phyloP scores from a whole-genome alignment of 2,113 vertebrate genomes.

The Chloebia gouldiae region DNA sequence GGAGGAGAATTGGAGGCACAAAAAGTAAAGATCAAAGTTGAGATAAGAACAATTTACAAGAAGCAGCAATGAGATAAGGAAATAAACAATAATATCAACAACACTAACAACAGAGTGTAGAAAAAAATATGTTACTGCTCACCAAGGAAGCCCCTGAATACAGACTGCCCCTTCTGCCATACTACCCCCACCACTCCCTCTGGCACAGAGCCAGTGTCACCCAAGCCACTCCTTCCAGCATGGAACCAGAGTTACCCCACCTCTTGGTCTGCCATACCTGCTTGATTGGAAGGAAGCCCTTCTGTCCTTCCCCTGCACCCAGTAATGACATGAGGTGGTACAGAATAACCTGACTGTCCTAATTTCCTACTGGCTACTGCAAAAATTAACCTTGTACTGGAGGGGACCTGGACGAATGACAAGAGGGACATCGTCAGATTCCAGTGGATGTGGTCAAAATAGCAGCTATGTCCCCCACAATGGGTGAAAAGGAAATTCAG shows the following conservation, averaged over 20 bases:
- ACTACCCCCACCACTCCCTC: background rate
- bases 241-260: rapidly evolving
- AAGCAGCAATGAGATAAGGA: background rate
- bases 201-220: rapidly evolving
- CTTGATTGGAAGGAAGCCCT: rapidly evolving
- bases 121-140: background rate
- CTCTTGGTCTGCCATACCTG: rapidly evolving
- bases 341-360: background rate
- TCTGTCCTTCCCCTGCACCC: background rate
- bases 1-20: background rate
- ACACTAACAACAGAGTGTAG: background rate
- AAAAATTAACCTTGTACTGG: background rate
- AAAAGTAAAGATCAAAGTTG: background rate
- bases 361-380: background rate
- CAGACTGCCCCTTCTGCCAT: background rate
- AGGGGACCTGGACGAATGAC: background rate
- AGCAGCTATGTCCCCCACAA: background rate
- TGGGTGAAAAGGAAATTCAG: background rate
- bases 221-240: background rate
- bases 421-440: rapidly evolving
- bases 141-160: background rate
- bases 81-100: background rate
- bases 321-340: background rate
- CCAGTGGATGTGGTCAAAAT: background rate
- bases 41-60: background rate